Conservation (phyloP, 2,113 vertebrate genomes). For the Gobius niger region DNA sequence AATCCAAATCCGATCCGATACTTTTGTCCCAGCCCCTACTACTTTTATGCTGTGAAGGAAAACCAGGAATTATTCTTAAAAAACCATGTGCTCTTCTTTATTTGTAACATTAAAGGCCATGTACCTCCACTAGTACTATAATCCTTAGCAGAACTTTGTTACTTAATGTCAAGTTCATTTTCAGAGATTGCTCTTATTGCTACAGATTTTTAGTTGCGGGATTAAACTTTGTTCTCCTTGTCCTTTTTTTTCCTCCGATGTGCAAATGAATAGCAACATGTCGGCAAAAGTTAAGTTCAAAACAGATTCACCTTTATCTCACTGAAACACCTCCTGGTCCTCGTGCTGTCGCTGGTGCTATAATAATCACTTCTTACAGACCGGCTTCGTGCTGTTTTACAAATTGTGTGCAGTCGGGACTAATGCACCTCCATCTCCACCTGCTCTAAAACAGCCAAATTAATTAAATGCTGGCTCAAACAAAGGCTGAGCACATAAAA, state of each 20-base stretch:
- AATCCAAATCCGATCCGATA: no score
- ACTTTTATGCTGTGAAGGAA: no score
- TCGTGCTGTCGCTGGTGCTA: constrained; percentile 38
- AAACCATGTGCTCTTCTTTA: no score
- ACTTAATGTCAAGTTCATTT: no score
- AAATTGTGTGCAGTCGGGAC: constrained; percentile 47
- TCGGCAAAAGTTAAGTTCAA: constrained; percentile 2
- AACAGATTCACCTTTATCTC: constrained; percentile 28
- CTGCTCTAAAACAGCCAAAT: constrained; percentile 66
- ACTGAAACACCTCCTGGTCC: neutral
- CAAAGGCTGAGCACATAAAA: constrained; percentile 79
- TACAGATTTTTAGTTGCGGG: no score
- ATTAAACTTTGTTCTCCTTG: no score
- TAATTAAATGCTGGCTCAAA: constrained; percentile 80
- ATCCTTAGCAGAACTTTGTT: no score
- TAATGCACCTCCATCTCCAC: constrained; percentile 64
- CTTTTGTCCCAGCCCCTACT: no score
- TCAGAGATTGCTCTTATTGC: no score
- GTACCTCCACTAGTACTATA: no score
- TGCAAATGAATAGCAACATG: neutral
- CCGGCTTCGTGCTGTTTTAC: constrained; percentile 44
- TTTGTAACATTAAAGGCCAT: no score
- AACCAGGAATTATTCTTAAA: no score
- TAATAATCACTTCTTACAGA: constrained; percentile 54
- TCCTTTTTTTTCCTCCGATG: neutral